A percentile compares a stretch with the other conserved stretches of the same genome.
Conservation (phyloP, 2,113 vertebrate genomes). For the Loxodonta africana region DNA sequence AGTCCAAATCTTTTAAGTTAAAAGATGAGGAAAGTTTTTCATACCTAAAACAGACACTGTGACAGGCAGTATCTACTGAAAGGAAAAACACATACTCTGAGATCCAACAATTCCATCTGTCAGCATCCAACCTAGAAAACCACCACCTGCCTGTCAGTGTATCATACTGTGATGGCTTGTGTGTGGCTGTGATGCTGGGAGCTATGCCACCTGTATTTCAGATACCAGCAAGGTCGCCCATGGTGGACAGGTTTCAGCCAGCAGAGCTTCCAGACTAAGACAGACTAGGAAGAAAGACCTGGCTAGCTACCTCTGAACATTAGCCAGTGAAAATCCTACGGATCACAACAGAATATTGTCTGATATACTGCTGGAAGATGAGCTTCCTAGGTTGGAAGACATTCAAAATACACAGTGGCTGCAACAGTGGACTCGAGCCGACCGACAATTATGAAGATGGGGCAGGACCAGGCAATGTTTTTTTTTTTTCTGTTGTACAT, state of each 20-base stretch:
- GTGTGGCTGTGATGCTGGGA: not conserved
- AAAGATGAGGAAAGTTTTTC: slow-evolving; percentile 6
- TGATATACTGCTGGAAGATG: not conserved
- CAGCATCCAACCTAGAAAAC: not conserved
- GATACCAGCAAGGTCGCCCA: not conserved
- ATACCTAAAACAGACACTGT: not conserved
- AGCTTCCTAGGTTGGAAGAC: not conserved
- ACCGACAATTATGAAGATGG: not conserved
- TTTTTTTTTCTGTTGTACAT: not conserved
- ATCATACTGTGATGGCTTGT: not conserved
- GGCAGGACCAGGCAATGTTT: not conserved
- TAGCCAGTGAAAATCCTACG: not conserved
- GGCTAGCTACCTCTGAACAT: not conserved
- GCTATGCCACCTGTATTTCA: not conserved
- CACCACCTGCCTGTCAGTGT: not conserved
- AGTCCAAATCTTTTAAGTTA: not conserved
- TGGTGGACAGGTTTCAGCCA: not conserved
- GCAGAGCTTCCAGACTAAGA: not conserved
- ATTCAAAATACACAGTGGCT: not conserved
- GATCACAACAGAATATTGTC: not conserved
- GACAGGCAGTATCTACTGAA: not conserved
- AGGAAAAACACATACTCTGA: not conserved
- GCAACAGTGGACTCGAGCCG: not conserved
- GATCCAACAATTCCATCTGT: not conserved
- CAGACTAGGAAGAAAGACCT: not conserved